Conservation (phyloP, 37 sponge, comb jelly and placozoan species). For the Bolinopsis microptera region DNA sequence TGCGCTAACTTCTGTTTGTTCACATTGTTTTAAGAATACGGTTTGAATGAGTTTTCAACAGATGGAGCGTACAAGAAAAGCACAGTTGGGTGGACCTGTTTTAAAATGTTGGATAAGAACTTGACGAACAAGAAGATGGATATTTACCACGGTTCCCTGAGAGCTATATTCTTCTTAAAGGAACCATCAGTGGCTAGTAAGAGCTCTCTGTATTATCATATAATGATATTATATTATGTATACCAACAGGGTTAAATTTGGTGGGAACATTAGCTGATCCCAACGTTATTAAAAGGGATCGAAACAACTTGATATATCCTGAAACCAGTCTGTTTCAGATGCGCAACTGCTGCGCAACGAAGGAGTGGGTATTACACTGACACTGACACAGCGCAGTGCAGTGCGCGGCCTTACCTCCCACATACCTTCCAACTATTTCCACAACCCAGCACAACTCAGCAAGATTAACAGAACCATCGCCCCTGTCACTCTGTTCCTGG, state of each 20-base stretch:
- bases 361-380: background rate
- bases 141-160: conserved; percentile 9
- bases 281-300: background rate
- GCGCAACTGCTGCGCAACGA: conserved; percentile 12
- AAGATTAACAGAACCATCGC: conserved; percentile 15
- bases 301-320: background rate
- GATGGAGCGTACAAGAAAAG: background rate
- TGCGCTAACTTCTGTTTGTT: background rate
- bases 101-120: background rate
- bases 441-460: background rate
- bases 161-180: background rate
- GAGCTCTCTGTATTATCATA: background rate
- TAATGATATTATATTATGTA: background rate
- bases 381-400: background rate
- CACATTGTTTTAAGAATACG: background rate
- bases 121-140: background rate
- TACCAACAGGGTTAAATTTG: background rate
- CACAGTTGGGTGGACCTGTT: conserved; percentile 12
- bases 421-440: conserved; percentile 24
- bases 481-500: conserved; percentile 18
- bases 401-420: conserved; percentile 16
- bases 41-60: background rate
- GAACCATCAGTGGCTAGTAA: conserved; percentile 20
- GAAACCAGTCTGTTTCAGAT: background rate
- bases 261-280: too few relatives aligned